Percentiles rank a stretch among this genome's conserved stretches.
Conservation (phyloP, 1,140 invertebrate genomes). For the Drosophila navojoa region DNA sequence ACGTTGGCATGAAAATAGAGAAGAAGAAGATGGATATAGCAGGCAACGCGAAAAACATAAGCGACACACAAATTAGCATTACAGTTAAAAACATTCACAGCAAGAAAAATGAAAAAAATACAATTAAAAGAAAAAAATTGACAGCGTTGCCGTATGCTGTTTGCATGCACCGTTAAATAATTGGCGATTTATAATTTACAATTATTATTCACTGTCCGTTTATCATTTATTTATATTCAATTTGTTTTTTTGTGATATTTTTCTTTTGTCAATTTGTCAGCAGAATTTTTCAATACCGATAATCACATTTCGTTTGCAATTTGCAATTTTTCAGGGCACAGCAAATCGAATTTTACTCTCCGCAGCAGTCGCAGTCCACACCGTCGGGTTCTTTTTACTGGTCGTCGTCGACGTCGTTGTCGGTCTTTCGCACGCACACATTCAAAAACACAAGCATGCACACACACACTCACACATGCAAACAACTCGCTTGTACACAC, state of each 20-base stretch:
- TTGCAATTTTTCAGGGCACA: constrained; percentile 64
- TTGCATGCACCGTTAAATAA: constrained; percentile 41
- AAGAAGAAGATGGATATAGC: constrained; percentile 25
- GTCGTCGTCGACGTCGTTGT: constrained; percentile 42
- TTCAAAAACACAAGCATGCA: constrained; percentile 45
- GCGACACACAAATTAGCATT: constrained; percentile 69
- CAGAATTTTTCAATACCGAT: constrained; percentile 65
- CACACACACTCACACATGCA: constrained; percentile 29
- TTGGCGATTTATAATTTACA: constrained; percentile 31
- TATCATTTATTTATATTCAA: neutral
- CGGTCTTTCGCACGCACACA: constrained; percentile 64
- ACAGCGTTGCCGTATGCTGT: constrained; percentile 28
- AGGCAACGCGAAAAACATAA: constrained; percentile 25
- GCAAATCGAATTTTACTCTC: constrained; percentile 78
- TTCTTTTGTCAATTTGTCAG: constrained; percentile 50
- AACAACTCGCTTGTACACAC: constrained; percentile 26
- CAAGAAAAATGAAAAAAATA: constrained; percentile 13
- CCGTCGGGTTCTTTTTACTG: constrained; percentile 76
- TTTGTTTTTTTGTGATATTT: neutral
- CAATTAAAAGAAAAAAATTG: neutral
- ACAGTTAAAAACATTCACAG: constrained; percentile 49
- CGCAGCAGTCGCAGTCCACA: constrained; percentile 41
- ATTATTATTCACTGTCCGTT: constrained; percentile 65
- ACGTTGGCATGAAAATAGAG: constrained; percentile 55
- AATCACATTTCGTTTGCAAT: constrained; percentile 66